Conservation (phyloP, 2,888 invertebrate genomes). For the Oscheius sp. region DNA sequence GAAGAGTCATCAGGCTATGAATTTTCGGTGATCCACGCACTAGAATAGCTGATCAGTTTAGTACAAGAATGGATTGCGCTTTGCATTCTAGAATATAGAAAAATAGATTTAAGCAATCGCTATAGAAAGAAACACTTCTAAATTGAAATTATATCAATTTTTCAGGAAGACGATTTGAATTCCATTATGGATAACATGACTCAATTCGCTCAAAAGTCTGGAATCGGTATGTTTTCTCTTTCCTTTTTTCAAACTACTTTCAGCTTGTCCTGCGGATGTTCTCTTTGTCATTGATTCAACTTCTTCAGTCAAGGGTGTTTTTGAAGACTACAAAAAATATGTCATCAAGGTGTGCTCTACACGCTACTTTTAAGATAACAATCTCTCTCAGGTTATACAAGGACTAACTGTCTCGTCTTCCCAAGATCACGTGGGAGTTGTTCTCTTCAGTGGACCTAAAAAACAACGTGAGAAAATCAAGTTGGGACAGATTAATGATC, state of each 20-base stretch:
- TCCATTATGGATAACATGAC: slow-evolving; percentile 2
- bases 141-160: not conserved
- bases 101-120: not conserved
- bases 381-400: slow-evolving; percentile 37
- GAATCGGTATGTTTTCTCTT: not conserved
- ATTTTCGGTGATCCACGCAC: not conserved
- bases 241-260: not conserved
- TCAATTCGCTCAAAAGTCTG: not conserved
- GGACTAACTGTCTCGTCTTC: slow-evolving; percentile 38
- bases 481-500: slow-evolving; percentile 36
- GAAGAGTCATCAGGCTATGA: not conserved
- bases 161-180: slow-evolving; percentile 2
- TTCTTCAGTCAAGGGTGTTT: slow-evolving; percentile 36
- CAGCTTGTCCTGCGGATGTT: slow-evolving; percentile 36
- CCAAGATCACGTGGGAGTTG: slow-evolving; percentile 42
- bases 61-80: not conserved
- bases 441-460: slow-evolving; percentile 39
- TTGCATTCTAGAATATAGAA: not conserved
- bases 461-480: slow-evolving; percentile 38
- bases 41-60: not conserved
- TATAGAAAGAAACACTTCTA: not conserved
- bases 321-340: slow-evolving; percentile 33
- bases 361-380: not conserved
- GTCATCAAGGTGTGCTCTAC: slow-evolving; percentile 33
- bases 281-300: slow-evolving; percentile 46